Percentiles rank a stretch among this genome's conserved stretches.
Conservation (phyloP, 2,797 vertebrate species). For the Staurois parvus region DNA sequence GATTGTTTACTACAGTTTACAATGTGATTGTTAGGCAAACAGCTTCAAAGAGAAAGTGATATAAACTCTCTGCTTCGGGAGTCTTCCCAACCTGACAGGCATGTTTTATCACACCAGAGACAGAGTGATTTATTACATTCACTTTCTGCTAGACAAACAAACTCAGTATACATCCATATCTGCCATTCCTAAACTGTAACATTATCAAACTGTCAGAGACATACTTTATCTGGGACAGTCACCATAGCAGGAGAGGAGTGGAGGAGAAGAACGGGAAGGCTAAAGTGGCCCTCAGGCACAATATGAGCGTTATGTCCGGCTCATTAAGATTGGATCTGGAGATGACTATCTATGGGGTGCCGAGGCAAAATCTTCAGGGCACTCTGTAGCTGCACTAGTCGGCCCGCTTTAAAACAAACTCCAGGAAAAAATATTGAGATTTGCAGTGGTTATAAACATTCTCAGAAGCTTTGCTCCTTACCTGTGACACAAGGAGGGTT, state of each 20-base stretch:
- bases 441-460: too few relatives aligned
- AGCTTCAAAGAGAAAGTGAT: constrained; percentile 33
- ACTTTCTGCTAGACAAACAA: constrained; percentile 45
- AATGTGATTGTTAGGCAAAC: constrained; percentile 52
- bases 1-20: constrained; percentile 49
- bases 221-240: constrained; percentile 15
- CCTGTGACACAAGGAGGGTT: too few relatives aligned
- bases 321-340: not conserved
- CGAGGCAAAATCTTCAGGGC: too few relatives aligned
- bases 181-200: constrained; percentile 39
- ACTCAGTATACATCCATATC: constrained; percentile 28
- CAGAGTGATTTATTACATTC: constrained; percentile 45
- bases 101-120: constrained; percentile 44
- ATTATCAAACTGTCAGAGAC: constrained; percentile 23
- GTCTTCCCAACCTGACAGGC: constrained; percentile 36
- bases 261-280: not conserved
- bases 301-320: not conserved
- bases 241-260: not conserved
- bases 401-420: too few relatives aligned
- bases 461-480: too few relatives aligned
- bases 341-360: not conserved
- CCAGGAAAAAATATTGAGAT: too few relatives aligned
- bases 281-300: not conserved
- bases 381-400: too few relatives aligned
- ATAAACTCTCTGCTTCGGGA: constrained; percentile 46